Conservation (phyloP, 2,797 vertebrate genomes). For the Poecile montanus region DNA sequence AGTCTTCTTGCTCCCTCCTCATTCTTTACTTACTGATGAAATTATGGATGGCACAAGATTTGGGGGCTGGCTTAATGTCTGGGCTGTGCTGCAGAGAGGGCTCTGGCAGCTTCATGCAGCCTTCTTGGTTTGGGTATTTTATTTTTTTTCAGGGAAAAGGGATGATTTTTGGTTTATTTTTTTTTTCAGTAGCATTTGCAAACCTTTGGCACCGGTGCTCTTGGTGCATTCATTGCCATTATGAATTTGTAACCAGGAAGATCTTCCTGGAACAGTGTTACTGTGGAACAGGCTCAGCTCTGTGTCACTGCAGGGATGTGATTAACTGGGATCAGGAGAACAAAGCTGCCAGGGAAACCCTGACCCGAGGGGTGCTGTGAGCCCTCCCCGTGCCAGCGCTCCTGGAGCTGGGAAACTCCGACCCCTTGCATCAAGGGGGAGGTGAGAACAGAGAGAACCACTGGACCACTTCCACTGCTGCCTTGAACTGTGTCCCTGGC, state of each 20-base stretch:
- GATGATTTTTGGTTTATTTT: neutral
- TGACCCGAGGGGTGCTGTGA: neutral
- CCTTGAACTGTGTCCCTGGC: neutral
- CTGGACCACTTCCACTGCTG: conserved; percentile 30
- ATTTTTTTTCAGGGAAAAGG: neutral
- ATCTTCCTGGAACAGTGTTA: neutral
- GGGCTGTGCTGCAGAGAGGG: neutral
- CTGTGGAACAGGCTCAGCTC: neutral
- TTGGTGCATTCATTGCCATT: neutral
- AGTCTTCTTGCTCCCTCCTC: neutral
- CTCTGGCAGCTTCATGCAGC: neutral
- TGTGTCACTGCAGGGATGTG: neutral
- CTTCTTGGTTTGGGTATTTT: neutral
- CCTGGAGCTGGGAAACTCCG: neutral
- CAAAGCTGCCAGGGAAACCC: neutral
- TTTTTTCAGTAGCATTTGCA: neutral
- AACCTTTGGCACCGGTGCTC: neutral
- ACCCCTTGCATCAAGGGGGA: conserved; percentile 78
- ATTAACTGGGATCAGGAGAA: neutral
- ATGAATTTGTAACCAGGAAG: neutral
- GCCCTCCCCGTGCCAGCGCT: neutral
- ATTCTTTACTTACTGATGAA: neutral
- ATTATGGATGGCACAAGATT: neutral
- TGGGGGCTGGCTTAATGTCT: neutral
- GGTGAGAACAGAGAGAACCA: neutral